Evolutionary conservation across 2,797 vertebrate species (phyloP).

Genomic region (Hoplostethus mediterraneus): DNA sequence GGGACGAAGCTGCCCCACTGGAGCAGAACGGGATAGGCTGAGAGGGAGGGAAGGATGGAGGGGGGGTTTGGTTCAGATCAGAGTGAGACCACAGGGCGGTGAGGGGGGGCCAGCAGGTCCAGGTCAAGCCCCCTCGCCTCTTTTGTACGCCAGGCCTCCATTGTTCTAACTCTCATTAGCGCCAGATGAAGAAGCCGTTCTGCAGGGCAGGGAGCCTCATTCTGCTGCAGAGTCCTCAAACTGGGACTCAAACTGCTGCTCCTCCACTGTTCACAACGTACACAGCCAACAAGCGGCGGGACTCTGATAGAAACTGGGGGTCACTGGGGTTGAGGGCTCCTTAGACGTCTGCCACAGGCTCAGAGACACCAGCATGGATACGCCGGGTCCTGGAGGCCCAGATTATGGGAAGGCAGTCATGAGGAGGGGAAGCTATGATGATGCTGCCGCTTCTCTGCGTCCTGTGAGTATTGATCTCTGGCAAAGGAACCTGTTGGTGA

Average conservation of each 20-base stretch:
- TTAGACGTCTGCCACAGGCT: background rate
- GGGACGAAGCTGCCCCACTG: conserved; percentile 44
- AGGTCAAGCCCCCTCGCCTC: conserved; percentile 53
- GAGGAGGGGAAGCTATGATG: conserved; percentile 83
- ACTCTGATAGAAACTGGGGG: background rate
- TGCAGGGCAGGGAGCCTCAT: conserved; percentile 42
- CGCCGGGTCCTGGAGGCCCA: background rate
- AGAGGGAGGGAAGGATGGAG: background rate
- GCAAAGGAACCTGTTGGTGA: conserved; percentile 1
- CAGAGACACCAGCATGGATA: conserved; percentile 56
- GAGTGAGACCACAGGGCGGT: conserved; percentile 3
- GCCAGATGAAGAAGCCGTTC: conserved; percentile 48
- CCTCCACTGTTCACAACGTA: background rate
- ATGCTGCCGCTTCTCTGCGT: conserved; percentile 66
- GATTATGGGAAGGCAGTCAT: conserved; percentile 39
- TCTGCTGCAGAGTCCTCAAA: conserved; percentile 31
- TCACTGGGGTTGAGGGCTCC: background rate
- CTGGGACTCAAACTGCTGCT: conserved; percentile 5
- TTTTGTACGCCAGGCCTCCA: conserved; percentile 61
- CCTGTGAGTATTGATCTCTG: conserved; percentile 76
- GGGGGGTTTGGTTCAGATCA: background rate
- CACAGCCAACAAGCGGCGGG: background rate
- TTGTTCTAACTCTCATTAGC: conserved; percentile 83
- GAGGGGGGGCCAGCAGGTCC: conserved; percentile 25
- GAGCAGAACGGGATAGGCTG: conserved; percentile 60